Conservation (phyloP, 35 echinoderm and acorn worm species). For the Apostichopus japonicus region DNA sequence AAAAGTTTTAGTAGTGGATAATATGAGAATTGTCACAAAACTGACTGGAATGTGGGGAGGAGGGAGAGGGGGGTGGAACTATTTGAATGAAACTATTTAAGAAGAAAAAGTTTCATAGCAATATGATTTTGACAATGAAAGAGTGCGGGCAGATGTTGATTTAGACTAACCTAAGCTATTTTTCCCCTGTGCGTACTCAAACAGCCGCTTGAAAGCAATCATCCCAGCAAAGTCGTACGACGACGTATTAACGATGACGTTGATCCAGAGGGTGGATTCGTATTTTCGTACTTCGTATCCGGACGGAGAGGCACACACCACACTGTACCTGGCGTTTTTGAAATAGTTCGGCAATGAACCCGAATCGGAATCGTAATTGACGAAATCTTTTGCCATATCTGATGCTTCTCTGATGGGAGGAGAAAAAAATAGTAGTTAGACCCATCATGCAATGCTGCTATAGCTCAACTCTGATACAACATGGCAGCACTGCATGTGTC, state of each 20-base stretch:
- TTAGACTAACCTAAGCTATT: conserved; percentile 32
- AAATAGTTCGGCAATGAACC: not conserved
- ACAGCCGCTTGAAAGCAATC: conserved; percentile 54
- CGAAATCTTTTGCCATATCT: not conserved
- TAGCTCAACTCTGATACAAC: too few relatives aligned
- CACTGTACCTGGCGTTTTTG: conserved; percentile 14
- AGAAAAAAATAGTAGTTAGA: not conserved
- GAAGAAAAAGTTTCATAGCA: too few relatives aligned
- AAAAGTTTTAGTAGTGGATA: too few relatives aligned
- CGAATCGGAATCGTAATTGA: not conserved
- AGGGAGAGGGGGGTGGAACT: too few relatives aligned
- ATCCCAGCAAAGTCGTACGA: conserved; percentile 62
- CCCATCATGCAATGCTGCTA: too few relatives aligned
- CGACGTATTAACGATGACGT: conserved; percentile 34
- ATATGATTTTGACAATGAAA: too few relatives aligned
- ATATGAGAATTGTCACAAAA: too few relatives aligned
- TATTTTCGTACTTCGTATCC: conserved; percentile 57
- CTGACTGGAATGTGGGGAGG: too few relatives aligned
- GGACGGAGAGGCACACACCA: not conserved
- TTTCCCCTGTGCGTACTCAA: conserved; percentile 56
- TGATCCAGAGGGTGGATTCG: conserved; percentile 42
- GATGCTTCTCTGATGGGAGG: not conserved
- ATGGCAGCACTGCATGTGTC: too few relatives aligned
- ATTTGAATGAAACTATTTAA: too few relatives aligned
- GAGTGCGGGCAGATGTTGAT: too few relatives aligned